Evolutionary conservation across 2,113 vertebrate species (phyloP).

Genomic region (Corythoichthys haematopterus): DNA sequence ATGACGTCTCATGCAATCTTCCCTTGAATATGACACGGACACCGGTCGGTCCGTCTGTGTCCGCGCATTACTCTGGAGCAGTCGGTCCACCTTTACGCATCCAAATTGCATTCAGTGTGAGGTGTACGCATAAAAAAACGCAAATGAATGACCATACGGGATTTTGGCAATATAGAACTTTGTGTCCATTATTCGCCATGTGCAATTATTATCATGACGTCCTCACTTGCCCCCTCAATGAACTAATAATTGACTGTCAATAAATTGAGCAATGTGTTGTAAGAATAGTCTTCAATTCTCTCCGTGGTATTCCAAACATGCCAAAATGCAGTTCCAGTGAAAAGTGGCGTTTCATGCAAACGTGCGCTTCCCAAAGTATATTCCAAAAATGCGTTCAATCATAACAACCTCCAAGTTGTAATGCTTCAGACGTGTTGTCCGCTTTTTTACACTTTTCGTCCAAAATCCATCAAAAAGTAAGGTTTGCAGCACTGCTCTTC

Average conservation of each 20-base stretch:
- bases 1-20: not conserved
- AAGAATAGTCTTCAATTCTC: not conserved
- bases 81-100: constrained; percentile 1
- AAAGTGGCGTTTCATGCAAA: not conserved
- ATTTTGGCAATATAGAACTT: not conserved
- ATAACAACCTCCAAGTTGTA: not conserved
- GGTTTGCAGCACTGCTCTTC: constrained; percentile 5
- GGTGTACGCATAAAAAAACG: not conserved
- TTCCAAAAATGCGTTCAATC: not conserved
- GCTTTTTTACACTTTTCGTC: not conserved
- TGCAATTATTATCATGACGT: not conserved
- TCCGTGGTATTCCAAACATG: not conserved
- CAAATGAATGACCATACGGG: not conserved
- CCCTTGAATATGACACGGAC: not conserved
- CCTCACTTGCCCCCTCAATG: not conserved
- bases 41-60: not conserved
- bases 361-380: not conserved
- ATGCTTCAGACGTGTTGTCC: not conserved
- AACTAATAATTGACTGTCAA: not conserved
- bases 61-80: not conserved
- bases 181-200: not conserved
- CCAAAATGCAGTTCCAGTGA: not conserved
- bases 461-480: not conserved
- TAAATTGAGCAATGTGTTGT: not conserved
- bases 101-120: not conserved